Conservation (phyloP, 2,888 invertebrate genomes). For the Neria commutata region DNA sequence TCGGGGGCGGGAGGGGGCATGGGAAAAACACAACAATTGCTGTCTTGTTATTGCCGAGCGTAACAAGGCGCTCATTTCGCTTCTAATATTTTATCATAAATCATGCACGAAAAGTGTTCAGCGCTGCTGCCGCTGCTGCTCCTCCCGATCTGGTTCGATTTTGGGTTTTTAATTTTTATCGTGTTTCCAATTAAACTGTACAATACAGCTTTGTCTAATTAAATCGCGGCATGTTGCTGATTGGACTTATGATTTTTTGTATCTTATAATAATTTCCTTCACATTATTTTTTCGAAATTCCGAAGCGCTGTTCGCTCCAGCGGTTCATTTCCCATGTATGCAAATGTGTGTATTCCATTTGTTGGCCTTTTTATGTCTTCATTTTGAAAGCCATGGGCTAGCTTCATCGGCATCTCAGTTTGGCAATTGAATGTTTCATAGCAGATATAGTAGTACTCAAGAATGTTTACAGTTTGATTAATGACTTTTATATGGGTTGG, state of each 20-base stretch:
- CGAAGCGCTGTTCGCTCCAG: neutral
- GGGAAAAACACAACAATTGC: neutral
- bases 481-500: slow-evolving; percentile 7
- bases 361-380: slow-evolving; percentile 54
- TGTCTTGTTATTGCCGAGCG: neutral
- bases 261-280: neutral
- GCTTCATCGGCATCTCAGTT: neutral
- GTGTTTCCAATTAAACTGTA: slow-evolving; percentile 56
- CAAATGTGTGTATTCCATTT: slow-evolving; percentile 42
- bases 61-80: neutral
- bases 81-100: neutral
- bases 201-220: slow-evolving; percentile 55
- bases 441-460: neutral
- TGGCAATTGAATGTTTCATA: neutral
- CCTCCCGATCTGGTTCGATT: neutral
- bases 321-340: slow-evolving; percentile 26
- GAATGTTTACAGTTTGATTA: slow-evolving; percentile 16
- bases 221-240: slow-evolving; percentile 57
- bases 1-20: too few species aligned
- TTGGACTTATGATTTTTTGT: slow-evolving; percentile 25
- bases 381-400: slow-evolving; percentile 39
- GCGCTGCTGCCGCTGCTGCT: neutral
- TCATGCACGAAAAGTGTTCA: too few species aligned
- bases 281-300: neutral
- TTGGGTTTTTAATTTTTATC: slow-evolving; percentile 29